These are phyloP conservation scores for Tringa solitaria DNA, from an alignment of 2,113 vertebrate genomes.

Conservation along the genomic window DNA sequence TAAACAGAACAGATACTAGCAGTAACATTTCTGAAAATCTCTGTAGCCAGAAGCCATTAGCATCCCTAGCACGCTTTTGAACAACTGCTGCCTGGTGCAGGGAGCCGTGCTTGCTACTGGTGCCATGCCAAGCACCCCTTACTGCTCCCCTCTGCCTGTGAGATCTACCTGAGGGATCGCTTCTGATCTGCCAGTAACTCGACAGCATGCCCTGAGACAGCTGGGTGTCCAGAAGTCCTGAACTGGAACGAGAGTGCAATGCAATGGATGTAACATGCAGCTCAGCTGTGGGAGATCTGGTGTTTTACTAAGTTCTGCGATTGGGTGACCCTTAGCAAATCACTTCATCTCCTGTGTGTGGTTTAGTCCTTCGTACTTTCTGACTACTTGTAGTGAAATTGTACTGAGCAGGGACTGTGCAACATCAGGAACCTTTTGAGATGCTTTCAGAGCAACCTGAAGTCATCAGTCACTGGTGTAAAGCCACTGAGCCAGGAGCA, in stretches of 20 bases:
- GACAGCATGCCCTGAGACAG: neutral
- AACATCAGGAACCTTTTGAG: neutral
- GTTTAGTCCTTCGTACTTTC: fast-evolving
- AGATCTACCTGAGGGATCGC: neutral
- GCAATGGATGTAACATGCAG: neutral
- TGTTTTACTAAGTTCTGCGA: neutral
- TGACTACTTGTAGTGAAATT: neutral
- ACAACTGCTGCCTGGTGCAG: neutral
- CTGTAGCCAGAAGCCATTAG: neutral
- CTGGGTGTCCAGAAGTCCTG: neutral
- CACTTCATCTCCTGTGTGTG: neutral
- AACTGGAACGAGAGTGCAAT: neutral
- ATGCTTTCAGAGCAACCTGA: neutral
- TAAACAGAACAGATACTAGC: neutral
- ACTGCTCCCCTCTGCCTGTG: neutral
- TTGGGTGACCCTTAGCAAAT: neutral
- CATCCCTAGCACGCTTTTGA: neutral
- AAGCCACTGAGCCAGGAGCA: neutral
- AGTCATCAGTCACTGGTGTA: neutral
- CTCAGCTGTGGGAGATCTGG: neutral
- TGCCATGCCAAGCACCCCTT: neutral
- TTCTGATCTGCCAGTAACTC: neutral
- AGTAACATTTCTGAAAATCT: neutral
- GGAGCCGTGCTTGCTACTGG: neutral
- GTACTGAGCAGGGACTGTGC: neutral